Conservation (phyloP, 2,888 invertebrate species). For the Drosophila testacea region DNA sequence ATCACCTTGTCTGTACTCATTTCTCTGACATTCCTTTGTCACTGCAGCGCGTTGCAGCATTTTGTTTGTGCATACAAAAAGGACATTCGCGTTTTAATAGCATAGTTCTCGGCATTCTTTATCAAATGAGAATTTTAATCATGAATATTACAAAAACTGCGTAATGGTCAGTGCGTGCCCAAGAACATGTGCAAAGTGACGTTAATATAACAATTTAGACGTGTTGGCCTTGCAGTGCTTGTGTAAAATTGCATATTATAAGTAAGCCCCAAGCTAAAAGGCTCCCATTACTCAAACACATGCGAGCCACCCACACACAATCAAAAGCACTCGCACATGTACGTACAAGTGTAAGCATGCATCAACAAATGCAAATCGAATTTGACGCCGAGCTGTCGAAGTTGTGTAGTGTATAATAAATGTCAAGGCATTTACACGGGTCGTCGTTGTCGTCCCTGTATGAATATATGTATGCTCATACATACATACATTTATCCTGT, state of each 20-base stretch:
- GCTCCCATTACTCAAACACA: constrained; percentile 1
- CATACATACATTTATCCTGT: constrained; percentile 51
- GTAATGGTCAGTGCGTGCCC: constrained; percentile 62
- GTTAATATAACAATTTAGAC: constrained; percentile 18
- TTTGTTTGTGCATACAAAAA: constrained; percentile 26
- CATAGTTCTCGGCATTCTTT: constrained; percentile 6
- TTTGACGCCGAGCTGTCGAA: constrained; percentile 72
- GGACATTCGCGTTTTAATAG: constrained; percentile 16
- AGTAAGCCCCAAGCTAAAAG: constrained; percentile 19
- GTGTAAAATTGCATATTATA: constrained; percentile 43
- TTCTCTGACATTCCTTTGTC: constrained; percentile 15
- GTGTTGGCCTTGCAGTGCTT: constrained; percentile 50
- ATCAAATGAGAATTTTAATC: constrained; percentile 32
- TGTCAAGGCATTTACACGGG: constrained; percentile 81
- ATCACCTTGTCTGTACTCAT: constrained; percentile 33
- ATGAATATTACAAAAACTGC: constrained; percentile 4
- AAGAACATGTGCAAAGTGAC: constrained; percentile 35
- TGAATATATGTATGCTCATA: constrained; percentile 4
- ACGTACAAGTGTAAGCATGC: background rate
- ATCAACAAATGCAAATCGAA: constrained; percentile 72
- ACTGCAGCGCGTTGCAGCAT: constrained; percentile 31
- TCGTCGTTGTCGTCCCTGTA: constrained; percentile 55
- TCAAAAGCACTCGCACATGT: constrained; percentile 12
- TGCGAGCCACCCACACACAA: constrained; percentile 19
- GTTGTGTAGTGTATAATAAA: constrained; percentile 69